These are phyloP conservation scores for Forbesichthys agassizii DNA, from an alignment of 2,113 vertebrate genomes.

Conservation along the genomic window DNA sequence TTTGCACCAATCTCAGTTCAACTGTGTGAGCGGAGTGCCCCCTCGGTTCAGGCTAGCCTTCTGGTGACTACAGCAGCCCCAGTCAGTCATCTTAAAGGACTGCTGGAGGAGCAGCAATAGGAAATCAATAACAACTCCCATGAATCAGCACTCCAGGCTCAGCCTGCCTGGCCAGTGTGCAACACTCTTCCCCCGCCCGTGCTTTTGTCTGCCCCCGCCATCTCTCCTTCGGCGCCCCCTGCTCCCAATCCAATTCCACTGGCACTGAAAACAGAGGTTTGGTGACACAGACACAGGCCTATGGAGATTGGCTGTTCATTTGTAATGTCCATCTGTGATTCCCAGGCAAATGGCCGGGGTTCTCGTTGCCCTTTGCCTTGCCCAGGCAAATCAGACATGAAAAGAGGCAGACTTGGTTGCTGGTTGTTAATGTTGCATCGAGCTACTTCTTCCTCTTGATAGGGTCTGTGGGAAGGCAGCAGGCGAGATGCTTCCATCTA, in stretches of 20 bases:
- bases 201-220: slow-evolving; percentile 17
- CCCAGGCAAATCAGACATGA: slow-evolving; percentile 39
- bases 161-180: slow-evolving; percentile 37
- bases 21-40: slow-evolving; percentile 24
- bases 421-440: slow-evolving; percentile 40
- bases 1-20: slow-evolving; percentile 29
- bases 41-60: slow-evolving; percentile 41
- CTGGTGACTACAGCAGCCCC: slow-evolving; percentile 53
- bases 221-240: slow-evolving; percentile 45
- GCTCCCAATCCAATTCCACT: slow-evolving; percentile 41
- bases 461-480: slow-evolving; percentile 22
- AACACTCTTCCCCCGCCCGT: slow-evolving; percentile 18
- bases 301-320: slow-evolving; percentile 34
- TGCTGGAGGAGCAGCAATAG: slow-evolving; percentile 54
- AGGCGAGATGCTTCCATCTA: slow-evolving; percentile 70
- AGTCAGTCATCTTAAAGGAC: slow-evolving; percentile 52
- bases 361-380: slow-evolving; percentile 25
- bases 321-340: slow-evolving; percentile 31
- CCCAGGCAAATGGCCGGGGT: slow-evolving; percentile 33
- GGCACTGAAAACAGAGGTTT: slow-evolving; percentile 35
- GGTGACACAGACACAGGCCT: slow-evolving; percentile 25
- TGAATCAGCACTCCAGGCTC: slow-evolving; percentile 67
- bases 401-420: slow-evolving; percentile 38
- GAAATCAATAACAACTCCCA: slow-evolving; percentile 70
- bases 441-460: slow-evolving; percentile 28